Evolutionary conservation across 2,797 vertebrate genomes (phyloP).

Genomic region (Cynodonichthys magdalenae): DNA sequence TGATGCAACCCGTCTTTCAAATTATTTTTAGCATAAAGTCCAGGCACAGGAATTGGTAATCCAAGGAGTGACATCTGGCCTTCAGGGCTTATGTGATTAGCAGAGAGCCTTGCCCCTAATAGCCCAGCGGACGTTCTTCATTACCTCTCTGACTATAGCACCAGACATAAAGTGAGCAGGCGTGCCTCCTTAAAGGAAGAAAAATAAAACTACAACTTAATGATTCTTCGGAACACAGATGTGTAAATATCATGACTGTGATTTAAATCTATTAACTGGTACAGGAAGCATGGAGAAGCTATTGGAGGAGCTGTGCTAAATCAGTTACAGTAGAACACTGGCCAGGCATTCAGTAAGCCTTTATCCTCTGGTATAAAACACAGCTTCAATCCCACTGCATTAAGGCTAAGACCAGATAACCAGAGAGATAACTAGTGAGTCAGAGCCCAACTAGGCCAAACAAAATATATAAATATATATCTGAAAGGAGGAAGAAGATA

Average conservation of each 20-base stretch:
- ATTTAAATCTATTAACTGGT: conserved; percentile 14
- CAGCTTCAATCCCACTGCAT: conserved; percentile 61
- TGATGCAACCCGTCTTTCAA: conserved; percentile 77
- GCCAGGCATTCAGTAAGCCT: conserved; percentile 44
- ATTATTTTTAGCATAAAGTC: conserved; percentile 85
- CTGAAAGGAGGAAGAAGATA: conserved; percentile 31
- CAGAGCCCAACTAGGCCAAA: conserved; percentile 38
- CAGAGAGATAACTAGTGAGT: conserved; percentile 47
- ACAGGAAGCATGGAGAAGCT: conserved; percentile 18
- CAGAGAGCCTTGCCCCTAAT: conserved; percentile 79
- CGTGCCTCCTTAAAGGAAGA: conserved; percentile 2
- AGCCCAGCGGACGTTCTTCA: conserved; percentile 75
- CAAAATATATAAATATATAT: not conserved
- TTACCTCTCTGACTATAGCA: conserved; percentile 60
- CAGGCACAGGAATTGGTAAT: conserved; percentile 81
- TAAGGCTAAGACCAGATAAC: conserved; percentile 74
- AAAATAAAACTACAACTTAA: not conserved
- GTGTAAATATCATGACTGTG: conserved; percentile 3
- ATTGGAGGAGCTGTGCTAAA: conserved; percentile 18
- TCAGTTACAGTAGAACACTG: conserved; percentile 29
- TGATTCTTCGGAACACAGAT: conserved; percentile 8
- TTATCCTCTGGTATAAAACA: conserved; percentile 38
- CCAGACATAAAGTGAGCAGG: conserved; percentile 4
- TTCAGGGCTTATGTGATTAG: conserved; percentile 83
- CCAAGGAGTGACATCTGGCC: conserved; percentile 85